Percentiles rank a stretch among this genome's conserved stretches.
Evolutionary conservation across 1,140 invertebrate species (phyloP).

Genomic region (Heliothis virescens): DNA sequence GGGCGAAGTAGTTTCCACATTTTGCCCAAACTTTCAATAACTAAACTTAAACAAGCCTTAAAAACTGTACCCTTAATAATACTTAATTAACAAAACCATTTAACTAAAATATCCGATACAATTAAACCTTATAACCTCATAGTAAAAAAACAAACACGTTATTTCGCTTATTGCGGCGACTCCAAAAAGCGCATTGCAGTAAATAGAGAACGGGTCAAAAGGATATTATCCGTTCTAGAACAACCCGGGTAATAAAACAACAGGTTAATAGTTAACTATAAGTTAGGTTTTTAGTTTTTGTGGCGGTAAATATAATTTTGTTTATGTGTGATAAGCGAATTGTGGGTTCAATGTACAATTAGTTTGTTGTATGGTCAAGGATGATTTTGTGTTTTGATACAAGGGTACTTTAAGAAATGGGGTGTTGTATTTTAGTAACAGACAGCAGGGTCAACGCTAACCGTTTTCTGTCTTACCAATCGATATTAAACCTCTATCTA

Average conservation of each 20-base stretch:
- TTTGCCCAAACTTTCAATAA: no score
- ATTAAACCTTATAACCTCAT: not conserved
- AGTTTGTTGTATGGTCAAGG: not conserved
- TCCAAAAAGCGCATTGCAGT: conserved; percentile 64
- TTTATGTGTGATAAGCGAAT: not conserved
- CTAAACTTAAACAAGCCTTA: no score
- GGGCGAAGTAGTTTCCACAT: no score
- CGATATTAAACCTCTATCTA: no score
- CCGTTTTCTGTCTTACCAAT: no score
- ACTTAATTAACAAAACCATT: no score
- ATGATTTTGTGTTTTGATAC: not conserved
- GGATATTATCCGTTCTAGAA: conserved; percentile 16
- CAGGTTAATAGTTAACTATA: not conserved
- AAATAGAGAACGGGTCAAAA: conserved; percentile 28
- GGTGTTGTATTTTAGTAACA: no score
- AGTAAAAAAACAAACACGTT: conserved; percentile 12
- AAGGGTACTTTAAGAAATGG: no score
- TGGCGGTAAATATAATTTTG: not conserved
- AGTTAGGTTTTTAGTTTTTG: not conserved
- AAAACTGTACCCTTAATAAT: no score
- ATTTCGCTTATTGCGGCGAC: conserved; percentile 6
- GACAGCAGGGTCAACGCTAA: no score
- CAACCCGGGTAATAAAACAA: not conserved
- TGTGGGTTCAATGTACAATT: no score
- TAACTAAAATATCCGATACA: not conserved